phyloP scores from a whole-genome alignment of 92 coral and sea anemone species.

The Phymanthus crucifer region DNA sequence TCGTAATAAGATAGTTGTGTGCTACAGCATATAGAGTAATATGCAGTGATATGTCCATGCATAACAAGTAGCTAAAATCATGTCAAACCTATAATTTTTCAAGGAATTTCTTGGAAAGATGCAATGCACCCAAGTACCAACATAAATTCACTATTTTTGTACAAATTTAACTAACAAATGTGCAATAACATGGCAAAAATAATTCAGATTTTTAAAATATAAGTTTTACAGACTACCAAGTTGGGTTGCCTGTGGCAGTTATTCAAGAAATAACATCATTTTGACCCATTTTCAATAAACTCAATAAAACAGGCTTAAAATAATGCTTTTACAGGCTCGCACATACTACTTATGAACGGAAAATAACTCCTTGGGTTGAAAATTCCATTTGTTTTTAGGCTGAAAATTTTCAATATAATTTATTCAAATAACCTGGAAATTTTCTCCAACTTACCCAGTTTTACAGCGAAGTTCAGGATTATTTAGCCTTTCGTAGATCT shows the following conservation, averaged over 20 bases:
- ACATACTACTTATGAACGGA: not conserved
- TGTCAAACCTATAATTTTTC: no score
- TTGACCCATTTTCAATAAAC: not conserved
- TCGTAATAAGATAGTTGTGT: no score
- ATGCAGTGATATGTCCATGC: no score
- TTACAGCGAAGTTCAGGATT: conserved; percentile 90
- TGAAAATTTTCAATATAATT: not conserved
- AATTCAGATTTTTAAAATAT: not conserved
- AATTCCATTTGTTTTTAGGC: not conserved
- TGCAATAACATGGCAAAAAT: not conserved
- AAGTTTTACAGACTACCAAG: not conserved
- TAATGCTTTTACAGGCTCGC: not conserved
- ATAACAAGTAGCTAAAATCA: no score
- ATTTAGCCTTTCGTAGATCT: conserved; percentile 71
- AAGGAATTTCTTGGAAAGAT: no score
- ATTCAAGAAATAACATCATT: not conserved
- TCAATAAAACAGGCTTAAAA: not conserved
- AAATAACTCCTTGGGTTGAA: not conserved
- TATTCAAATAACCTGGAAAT: not conserved
- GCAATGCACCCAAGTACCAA: no score
- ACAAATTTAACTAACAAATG: no score
- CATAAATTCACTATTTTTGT: no score
- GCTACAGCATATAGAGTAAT: no score
- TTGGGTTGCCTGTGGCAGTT: conserved; percentile 2
- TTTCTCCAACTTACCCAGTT: conserved; percentile 62